Evolutionary conservation across 2,888 invertebrate genomes (phyloP).

Genomic region (Calliopum simillimum): DNA sequence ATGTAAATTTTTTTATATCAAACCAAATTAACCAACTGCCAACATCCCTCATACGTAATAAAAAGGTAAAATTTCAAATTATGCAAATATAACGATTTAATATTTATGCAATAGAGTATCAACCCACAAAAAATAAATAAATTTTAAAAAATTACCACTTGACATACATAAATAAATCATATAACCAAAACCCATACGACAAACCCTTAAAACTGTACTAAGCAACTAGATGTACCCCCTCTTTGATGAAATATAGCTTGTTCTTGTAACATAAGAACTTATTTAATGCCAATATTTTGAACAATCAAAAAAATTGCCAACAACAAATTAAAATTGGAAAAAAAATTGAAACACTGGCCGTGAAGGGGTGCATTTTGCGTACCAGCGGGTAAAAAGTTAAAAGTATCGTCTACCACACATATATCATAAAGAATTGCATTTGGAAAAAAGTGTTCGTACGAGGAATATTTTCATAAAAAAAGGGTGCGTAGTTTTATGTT

Average conservation of each 20-base stretch:
- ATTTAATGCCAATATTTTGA: constrained; percentile 23
- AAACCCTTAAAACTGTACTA: neutral
- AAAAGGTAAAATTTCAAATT: too few relatives aligned
- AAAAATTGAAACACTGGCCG: neutral
- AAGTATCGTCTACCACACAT: neutral
- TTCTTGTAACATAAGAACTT: constrained; percentile 18
- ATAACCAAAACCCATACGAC: neutral
- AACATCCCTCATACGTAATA: too few relatives aligned
- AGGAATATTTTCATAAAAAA: neutral
- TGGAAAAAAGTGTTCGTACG: neutral
- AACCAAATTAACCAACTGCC: too few relatives aligned
- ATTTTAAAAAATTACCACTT: constrained; percentile 15
- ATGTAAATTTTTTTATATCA: too few relatives aligned
- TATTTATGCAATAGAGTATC: too few relatives aligned
- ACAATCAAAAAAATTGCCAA: constrained; percentile 3
- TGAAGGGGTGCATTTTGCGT: constrained; percentile 1
- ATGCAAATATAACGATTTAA: too few relatives aligned
- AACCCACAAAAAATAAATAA: too few relatives aligned
- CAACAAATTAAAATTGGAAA: neutral
- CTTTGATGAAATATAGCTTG: neutral
- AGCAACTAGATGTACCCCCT: neutral
- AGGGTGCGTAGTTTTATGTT: constrained; percentile 1
- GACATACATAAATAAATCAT: constrained; percentile 14
- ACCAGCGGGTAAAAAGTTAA: too few relatives aligned
- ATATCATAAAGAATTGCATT: neutral